Percentiles rank a stretch among this genome's conserved stretches.
These are phyloP conservation scores for Helicoverpa armigera DNA, from an alignment of 1,140 invertebrate species.

Conservation along the genomic window DNA sequence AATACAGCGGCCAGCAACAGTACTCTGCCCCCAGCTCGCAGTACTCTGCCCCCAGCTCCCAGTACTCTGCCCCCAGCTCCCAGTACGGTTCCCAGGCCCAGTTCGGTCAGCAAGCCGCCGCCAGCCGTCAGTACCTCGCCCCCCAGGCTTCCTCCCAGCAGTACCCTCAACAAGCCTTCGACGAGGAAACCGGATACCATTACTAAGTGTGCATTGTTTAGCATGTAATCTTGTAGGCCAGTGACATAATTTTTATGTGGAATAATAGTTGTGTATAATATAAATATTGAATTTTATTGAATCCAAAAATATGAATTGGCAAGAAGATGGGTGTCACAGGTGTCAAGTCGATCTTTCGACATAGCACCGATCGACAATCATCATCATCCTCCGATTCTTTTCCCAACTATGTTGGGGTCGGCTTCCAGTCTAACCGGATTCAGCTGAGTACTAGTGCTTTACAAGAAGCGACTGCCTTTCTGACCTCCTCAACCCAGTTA, in stretches of 20 bases:
- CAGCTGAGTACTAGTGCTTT: no score
- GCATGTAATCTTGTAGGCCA: no score
- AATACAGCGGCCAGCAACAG: conserved; percentile 30
- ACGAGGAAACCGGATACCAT: conserved; percentile 77
- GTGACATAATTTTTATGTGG: conserved; percentile 3
- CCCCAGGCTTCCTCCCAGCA: conserved; percentile 64
- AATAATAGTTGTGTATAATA: conserved; percentile 32
- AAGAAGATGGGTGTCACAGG: no score
- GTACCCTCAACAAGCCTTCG: conserved; percentile 76
- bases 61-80: conserved; percentile 54
- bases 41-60: conserved; percentile 52
- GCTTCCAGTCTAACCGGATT: no score
- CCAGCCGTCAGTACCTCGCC: conserved; percentile 62
- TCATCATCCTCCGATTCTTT: no score
- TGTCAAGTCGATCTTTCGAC: no score
- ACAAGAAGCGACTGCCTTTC: no score
- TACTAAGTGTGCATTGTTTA: conserved; percentile 62
- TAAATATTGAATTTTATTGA: neutral
- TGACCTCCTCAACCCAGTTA: no score
- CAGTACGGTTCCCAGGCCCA: neutral
- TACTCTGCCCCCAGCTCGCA: conserved; percentile 41
- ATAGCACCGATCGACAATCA: no score
- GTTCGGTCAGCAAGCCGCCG: conserved; percentile 39
- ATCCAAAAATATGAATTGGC: neutral
- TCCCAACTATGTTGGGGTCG: no score